A percentile compares a stretch with the other conserved stretches of the same genome.
Conservation (phyloP, 1,140 invertebrate genomes). For the Drosophila sp. region DNA sequence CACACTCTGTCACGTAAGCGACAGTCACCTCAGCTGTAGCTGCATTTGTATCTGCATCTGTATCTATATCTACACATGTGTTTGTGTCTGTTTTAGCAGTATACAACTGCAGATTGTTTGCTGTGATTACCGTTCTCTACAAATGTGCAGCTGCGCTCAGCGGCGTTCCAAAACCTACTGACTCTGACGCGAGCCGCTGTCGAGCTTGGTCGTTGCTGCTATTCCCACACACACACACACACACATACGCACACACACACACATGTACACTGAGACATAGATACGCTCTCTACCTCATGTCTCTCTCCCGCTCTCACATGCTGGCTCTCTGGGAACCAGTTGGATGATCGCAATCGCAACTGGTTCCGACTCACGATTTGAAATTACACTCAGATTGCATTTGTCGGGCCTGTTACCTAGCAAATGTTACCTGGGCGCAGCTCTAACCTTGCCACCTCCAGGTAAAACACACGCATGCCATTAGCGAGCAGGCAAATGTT, state of each 20-base stretch:
- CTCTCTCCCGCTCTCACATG: no score
- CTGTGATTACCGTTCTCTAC: constrained; percentile 68
- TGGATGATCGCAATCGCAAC: constrained; percentile 54
- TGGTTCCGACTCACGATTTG: constrained; percentile 60
- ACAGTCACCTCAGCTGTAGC: constrained; percentile 52
- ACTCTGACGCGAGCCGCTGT: constrained; percentile 34
- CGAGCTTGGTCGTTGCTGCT: constrained; percentile 21
- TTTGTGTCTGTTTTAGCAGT: constrained; percentile 39
- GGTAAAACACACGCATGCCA: constrained; percentile 34
- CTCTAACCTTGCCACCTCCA: constrained; percentile 37
- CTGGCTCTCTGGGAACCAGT: constrained; percentile 51
- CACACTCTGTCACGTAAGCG: constrained; percentile 22
- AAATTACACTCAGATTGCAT: constrained; percentile 68
- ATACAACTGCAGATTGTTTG: constrained; percentile 32
- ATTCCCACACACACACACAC: constrained; percentile 2
- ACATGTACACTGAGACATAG: constrained; percentile 3
- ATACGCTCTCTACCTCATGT: constrained; percentile 31
- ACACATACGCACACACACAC: background rate
- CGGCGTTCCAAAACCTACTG: constrained; percentile 80
- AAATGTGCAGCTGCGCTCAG: constrained; percentile 78
- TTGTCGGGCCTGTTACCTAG: constrained; percentile 39
- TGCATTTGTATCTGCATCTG: constrained; percentile 57
- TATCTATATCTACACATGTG: constrained; percentile 31
- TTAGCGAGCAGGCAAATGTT: constrained; percentile 39
- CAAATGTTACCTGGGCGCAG: constrained; percentile 36